A percentile compares a stretch with the other conserved stretches of the same genome.
phyloP scores from a whole-genome alignment of 1,140 invertebrate species.

The Acarapis woodi region DNA sequence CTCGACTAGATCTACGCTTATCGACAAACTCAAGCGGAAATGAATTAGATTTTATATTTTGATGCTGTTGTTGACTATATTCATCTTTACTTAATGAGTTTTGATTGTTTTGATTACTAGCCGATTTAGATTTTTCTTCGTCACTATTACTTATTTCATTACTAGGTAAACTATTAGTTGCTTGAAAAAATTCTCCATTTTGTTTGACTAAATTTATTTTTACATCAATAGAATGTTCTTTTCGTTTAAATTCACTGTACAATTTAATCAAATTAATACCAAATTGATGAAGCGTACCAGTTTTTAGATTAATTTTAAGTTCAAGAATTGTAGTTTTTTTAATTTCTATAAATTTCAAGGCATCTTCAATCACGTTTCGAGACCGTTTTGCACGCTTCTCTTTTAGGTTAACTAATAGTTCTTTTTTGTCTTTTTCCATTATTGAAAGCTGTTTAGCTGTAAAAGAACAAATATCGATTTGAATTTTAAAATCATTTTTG shows the following conservation, averaged over 20 bases:
- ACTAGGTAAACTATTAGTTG: not conserved
- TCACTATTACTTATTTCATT: conserved; percentile 1
- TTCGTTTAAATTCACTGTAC: not conserved
- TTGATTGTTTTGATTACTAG: not conserved
- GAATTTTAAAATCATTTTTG: no score
- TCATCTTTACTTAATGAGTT: not conserved
- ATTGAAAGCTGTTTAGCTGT: no score
- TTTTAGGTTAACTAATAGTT: no score
- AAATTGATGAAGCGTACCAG: not conserved
- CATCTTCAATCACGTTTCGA: no score
- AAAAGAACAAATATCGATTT: no score
- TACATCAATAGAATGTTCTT: not conserved
- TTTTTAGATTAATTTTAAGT: not conserved
- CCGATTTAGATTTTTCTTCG: not conserved
- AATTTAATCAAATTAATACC: not conserved
- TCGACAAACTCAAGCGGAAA: conserved; percentile 9
- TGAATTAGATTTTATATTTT: not conserved
- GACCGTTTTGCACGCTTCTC: no score
- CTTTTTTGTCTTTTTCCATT: no score
- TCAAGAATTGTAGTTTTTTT: not conserved
- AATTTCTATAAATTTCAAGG: no score
- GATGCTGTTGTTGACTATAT: not conserved
- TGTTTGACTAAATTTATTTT: not conserved
- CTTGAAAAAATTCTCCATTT: not conserved
- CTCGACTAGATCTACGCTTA: conserved; percentile 8